Evolutionary conservation across 2,888 invertebrate genomes (phyloP).

Genomic region (Frankliniella intonsa): DNA sequence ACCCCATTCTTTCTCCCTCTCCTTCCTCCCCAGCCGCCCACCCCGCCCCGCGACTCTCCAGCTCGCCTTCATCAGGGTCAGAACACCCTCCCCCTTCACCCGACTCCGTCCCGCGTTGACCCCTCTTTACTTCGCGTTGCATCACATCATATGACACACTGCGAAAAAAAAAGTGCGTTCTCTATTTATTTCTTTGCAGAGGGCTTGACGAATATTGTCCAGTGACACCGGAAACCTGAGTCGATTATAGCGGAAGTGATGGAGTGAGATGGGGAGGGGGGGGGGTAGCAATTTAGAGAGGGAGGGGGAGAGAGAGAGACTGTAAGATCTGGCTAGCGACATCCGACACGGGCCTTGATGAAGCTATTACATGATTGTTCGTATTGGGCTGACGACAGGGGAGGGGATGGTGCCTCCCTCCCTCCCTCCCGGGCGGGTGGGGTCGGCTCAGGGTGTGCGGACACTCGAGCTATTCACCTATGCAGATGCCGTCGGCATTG

Average conservation of each 20-base stretch:
- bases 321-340: neutral
- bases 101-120: too few species aligned
- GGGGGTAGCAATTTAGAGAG: neutral
- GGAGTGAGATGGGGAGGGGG: neutral
- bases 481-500: neutral
- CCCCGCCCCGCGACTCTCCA: too few species aligned
- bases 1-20: too few species aligned
- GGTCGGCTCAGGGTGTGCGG: neutral
- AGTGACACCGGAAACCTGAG: too few species aligned
- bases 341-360: neutral
- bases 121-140: too few species aligned
- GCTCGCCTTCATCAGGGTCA: too few species aligned
- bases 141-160: too few species aligned
- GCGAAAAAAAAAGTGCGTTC: too few species aligned
- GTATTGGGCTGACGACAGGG: neutral
- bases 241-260: neutral
- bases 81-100: too few species aligned
- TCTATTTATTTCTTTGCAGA: too few species aligned
- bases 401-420: neutral
- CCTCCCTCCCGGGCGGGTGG: neutral
- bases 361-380: slow-evolving; percentile 20
- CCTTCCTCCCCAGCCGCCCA: too few species aligned
- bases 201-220: too few species aligned
- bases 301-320: neutral
- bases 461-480: slow-evolving; percentile 28